Conservation (phyloP, 2,888 invertebrate genomes). For the Bellardia pandia region DNA sequence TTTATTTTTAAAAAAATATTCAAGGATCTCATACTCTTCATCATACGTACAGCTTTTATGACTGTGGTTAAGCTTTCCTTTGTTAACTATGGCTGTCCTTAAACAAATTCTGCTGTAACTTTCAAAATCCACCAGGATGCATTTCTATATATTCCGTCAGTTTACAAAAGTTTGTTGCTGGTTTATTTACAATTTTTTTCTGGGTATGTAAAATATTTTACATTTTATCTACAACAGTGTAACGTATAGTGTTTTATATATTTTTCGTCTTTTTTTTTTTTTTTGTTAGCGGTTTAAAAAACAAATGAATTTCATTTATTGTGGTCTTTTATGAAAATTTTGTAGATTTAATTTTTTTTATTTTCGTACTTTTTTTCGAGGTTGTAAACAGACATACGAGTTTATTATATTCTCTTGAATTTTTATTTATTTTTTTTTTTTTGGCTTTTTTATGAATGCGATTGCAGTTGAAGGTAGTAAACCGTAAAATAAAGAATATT, state of each 20-base stretch:
- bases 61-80: conserved; percentile 69
- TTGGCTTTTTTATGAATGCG: conserved; percentile 56
- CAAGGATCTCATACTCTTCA: conserved; percentile 1
- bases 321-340: conserved; percentile 66
- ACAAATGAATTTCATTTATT: conserved; percentile 72
- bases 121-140: conserved; percentile 43
- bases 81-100: conserved; percentile 27
- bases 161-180: conserved; percentile 8
- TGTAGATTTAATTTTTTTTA: conserved; percentile 51
- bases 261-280: neutral
- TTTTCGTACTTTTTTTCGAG: conserved; percentile 19
- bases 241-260: conserved; percentile 9
- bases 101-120: conserved; percentile 17
- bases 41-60: conserved; percentile 28
- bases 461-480: conserved; percentile 68
- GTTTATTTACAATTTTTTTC: conserved; percentile 10
- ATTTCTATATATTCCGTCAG: conserved; percentile 45
- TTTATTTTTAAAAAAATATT: neutral
- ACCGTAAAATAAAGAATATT: conserved; percentile 48
- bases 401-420: conserved; percentile 42
- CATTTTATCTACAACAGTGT: conserved; percentile 1
- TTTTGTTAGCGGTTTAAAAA: conserved; percentile 63
- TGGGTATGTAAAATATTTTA: conserved; percentile 27
- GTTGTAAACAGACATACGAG: conserved; percentile 45
- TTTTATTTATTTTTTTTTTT: conserved; percentile 68